These are phyloP conservation scores for Melanotaenia maccullochi DNA, from an alignment of 2,797 vertebrate species.

Conservation along the genomic window DNA sequence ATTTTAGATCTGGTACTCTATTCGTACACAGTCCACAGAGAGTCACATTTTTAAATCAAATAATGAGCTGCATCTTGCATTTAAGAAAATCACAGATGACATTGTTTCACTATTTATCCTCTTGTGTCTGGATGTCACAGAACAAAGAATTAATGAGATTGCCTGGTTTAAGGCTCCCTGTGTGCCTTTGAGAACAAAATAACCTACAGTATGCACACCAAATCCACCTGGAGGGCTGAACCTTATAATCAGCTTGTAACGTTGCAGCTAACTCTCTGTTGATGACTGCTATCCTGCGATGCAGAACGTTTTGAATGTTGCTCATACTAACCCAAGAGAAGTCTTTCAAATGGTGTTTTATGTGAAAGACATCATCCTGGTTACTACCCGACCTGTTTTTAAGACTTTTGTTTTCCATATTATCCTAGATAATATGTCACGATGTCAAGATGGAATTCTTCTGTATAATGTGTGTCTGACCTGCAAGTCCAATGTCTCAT, in stretches of 20 bases:
- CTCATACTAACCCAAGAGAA: neutral
- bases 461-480: neutral
- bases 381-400: neutral
- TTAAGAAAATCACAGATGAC: slow-evolving; percentile 56
- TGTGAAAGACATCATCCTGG: neutral
- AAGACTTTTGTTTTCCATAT: neutral
- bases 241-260: slow-evolving; percentile 35
- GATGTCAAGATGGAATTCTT: neutral
- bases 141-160: slow-evolving; percentile 62
- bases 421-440: neutral
- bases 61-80: slow-evolving; percentile 56
- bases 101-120: slow-evolving; percentile 56
- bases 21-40: slow-evolving; percentile 31
- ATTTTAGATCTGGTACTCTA: slow-evolving; percentile 34
- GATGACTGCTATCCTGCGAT: slow-evolving; percentile 27
- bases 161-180: slow-evolving; percentile 26
- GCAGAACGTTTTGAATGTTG: slow-evolving; percentile 6
- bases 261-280: slow-evolving; percentile 15
- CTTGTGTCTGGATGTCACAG: slow-evolving; percentile 43
- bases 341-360: slow-evolving; percentile 9
- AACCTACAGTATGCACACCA: slow-evolving; percentile 43
- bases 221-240: slow-evolving; percentile 48
- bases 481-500: neutral
- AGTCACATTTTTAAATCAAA: slow-evolving; percentile 55
- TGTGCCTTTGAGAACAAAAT: slow-evolving; percentile 40